Base-by-base conservation (phyloP, 2,888 invertebrate genomes). In the Iphiclides podalirius region DNA sequence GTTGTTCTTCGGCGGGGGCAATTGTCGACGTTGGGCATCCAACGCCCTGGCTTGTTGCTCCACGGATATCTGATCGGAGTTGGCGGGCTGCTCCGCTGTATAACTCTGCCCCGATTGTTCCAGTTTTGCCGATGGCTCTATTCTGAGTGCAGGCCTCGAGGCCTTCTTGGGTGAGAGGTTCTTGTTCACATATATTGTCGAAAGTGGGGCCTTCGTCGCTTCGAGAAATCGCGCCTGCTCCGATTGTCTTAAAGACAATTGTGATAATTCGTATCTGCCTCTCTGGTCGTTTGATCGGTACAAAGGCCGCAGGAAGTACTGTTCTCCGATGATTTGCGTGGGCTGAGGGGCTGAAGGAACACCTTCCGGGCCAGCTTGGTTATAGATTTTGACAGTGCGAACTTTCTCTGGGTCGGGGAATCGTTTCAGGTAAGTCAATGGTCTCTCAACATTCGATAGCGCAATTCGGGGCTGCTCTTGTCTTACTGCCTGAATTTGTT, bases 1-100 rank as follows among this genome's bases (percentile, higher is more conserved):
- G 54, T 84, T 87, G 48, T 89, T 89, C 54, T 74, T 88, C 6
- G 89, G 89, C 1, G 89, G 89, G 45, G 89, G 89, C 43, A 89
- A 64, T n/a, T 75, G 80, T 0, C 81, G 70, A 49, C 86, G 66
- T 49, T 79, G 84, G 3, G 83, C 80, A 1, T 86, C 85, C 34
- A 82, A 62, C 37, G 60, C 80, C 44, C 79, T 82, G 1, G 73
- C 74, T 14, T 76, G 75, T 43, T 79, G 80, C 28, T 79, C 78
- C 9, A 72, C 49, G 14, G 69, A 71, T 0, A 70, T 63, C 53
- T 72, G 69, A 13, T 73, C 73, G n/a, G 61, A 53, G 43, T 58
- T 70, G 0, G 64, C 35, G 12, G 60, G 57, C 41, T 67, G 64
- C 16, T 71, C 70, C 14, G 58, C 49, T 51, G 60, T 64, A 17